Evolutionary conservation across 1,140 invertebrate genomes (phyloP).

Genomic region (Drosophila triauraria): DNA sequence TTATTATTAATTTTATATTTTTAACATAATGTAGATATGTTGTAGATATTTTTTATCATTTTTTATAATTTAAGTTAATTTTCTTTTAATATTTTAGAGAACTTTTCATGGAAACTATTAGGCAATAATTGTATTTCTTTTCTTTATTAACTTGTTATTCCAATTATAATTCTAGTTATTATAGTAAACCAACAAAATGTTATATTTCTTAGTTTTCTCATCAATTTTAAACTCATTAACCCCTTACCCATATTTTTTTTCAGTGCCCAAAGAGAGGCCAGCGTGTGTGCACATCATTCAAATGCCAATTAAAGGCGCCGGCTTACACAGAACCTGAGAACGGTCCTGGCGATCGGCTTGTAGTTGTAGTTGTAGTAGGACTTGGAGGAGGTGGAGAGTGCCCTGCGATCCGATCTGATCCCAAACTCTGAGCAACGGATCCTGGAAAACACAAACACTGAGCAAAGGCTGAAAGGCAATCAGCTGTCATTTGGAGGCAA

Average conservation of each 20-base stretch:
- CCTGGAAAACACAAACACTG: conserved; percentile 6
- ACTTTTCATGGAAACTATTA: too few relatives aligned
- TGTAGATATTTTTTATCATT: too few relatives aligned
- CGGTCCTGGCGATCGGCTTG: conserved; percentile 18
- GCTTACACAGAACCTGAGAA: conserved; percentile 78
- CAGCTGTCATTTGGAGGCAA: conserved; percentile 82
- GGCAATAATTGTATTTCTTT: too few relatives aligned
- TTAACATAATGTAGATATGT: too few relatives aligned
- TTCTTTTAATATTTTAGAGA: too few relatives aligned
- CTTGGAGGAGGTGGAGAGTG: not conserved
- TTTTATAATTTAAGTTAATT: too few relatives aligned
- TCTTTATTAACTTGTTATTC: too few relatives aligned
- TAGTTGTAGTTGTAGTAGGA: conserved; percentile 7
- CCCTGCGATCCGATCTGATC: conserved; percentile 39
- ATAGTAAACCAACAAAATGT: too few relatives aligned
- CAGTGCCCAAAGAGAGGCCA: conserved; percentile 16
- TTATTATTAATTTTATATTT: too few relatives aligned
- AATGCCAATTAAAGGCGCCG: conserved; percentile 83
- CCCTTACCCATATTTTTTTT: not conserved
- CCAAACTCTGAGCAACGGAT: conserved; percentile 27
- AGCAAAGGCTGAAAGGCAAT: conserved; percentile 65
- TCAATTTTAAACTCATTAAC: not conserved
- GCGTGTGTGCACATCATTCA: conserved; percentile 81
- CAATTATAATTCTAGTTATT: too few relatives aligned
- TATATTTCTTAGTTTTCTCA: not conserved